Evolutionary conservation across 1,140 invertebrate genomes (phyloP), one percentile per base, ranked within the genome.

Genomic region (Drosophila insularis): DNA sequence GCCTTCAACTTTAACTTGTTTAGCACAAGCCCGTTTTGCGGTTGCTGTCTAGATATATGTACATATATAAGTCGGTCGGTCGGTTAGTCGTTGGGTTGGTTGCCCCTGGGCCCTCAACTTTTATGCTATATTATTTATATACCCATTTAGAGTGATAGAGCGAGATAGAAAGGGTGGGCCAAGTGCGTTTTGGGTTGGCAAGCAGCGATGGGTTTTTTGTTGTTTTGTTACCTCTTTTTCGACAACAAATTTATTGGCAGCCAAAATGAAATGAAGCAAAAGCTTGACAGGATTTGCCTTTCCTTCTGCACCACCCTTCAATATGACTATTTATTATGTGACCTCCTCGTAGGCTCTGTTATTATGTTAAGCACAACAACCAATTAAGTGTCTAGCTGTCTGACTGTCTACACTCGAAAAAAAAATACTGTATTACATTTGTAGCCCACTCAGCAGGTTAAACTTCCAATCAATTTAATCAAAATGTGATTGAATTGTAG

Each of bases 331-430:
- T 89, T 86, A 68, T 89, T 89, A 89, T 89, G 84, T 89, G 84
- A 89, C 84, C 84, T 89, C 85, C 80, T 50, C 43, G 19, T 69
- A 56, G 50, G 63, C 31, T 54, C 74, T 63, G 77, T 84, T 89
- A 89, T 89, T 89, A 89, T 89, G 84, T 89, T 89, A 75, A 78
- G 68, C 78, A 89, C 80, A 89, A 89, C 84, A 89, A 89, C 71
- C 84, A 89, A 89, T 89, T 89, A 89, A 69, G 66, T 89, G 85
- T 72, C 74, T 82, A 58, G 66, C 43, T 89, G 85, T 72, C 74
- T 82, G 66, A 63, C 43, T 53, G 58, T 13, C 55, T 58, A 35
- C 55, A 58, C 55, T 58, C 10, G 14, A 58, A 32, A 6, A 55
- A n/a, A 54, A 31, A n/a, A 8, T 32, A 35, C 35, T 56, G n/a